Conservation (phyloP, 2,113 vertebrate genomes). For the Microcebus murinus region DNA sequence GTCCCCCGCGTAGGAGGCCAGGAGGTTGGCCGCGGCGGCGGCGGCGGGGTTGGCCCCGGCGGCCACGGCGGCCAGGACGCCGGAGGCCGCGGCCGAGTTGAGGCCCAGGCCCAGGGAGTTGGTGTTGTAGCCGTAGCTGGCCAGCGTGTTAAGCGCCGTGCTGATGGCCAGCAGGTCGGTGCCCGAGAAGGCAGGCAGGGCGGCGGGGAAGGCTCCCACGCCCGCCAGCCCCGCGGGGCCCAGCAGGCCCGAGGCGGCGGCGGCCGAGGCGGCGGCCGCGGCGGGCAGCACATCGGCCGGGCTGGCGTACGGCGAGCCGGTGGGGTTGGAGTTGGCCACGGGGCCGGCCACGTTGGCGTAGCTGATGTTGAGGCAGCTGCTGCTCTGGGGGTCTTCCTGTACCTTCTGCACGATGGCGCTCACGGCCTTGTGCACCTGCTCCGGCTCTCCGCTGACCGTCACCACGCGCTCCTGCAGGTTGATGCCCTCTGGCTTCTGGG, state of each 20-base stretch:
- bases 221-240: slow-evolving; percentile 91
- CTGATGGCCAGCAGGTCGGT: slow-evolving; percentile 95
- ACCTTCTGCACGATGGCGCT: slow-evolving; percentile 97
- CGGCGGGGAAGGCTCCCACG: slow-evolving; percentile 91
- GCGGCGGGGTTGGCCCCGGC: slow-evolving; percentile 94
- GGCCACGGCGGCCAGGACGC: slow-evolving; percentile 92
- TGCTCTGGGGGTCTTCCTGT: slow-evolving; percentile 96
- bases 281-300: slow-evolving; percentile 92
- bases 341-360: slow-evolving; percentile 96
- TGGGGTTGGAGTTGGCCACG: slow-evolving; percentile 96
- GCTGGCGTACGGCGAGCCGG: slow-evolving; percentile 96
- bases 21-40: slow-evolving; percentile 92
- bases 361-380: slow-evolving; percentile 96
- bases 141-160: slow-evolving; percentile 95
- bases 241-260: slow-evolving; percentile 92
- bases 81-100: slow-evolving; percentile 93
- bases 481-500: slow-evolving; percentile 95
- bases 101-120: slow-evolving; percentile 94
- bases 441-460: slow-evolving; percentile 94
- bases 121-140: slow-evolving; percentile 97
- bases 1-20: slow-evolving; percentile 94
- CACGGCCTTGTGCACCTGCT: slow-evolving; percentile 95
- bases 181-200: slow-evolving; percentile 94
- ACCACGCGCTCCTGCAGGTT: slow-evolving; percentile 96
- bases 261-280: slow-evolving; percentile 85